Conservation (phyloP, 2,888 invertebrate species). For the Cetonia aurata region DNA sequence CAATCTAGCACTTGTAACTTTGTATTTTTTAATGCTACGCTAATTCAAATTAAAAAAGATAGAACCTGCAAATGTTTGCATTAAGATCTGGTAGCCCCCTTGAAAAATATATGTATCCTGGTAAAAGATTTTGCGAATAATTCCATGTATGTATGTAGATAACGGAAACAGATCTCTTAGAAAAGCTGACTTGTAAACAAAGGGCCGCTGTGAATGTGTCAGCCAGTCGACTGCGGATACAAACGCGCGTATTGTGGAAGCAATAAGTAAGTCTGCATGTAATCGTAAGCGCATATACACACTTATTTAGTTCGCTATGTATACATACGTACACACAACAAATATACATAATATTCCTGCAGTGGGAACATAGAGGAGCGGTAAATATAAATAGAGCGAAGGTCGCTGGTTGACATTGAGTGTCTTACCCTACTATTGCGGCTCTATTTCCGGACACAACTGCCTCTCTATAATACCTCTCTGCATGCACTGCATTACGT, state of each 20-base stretch:
- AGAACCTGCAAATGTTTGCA: too few species aligned
- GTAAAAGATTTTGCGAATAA: too few species aligned
- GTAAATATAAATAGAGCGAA: slow-evolving; percentile 61
- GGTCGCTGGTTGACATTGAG: slow-evolving; percentile 64
- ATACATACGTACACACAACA: too few species aligned
- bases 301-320: slow-evolving; percentile 3
- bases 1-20: too few species aligned
- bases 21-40: too few species aligned
- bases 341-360: slow-evolving; percentile 33
- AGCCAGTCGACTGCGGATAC: slow-evolving; percentile 10
- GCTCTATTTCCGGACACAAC: slow-evolving; percentile 61
- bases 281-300: slow-evolving; percentile 5
- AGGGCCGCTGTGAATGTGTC: slow-evolving; percentile 10
- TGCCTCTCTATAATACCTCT: slow-evolving; percentile 43
- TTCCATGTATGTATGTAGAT: too few species aligned
- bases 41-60: too few species aligned
- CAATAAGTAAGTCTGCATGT: not conserved
- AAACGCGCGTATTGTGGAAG: slow-evolving; percentile 12
- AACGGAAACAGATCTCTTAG: not conserved
- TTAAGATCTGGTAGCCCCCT: too few species aligned
- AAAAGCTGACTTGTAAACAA: slow-evolving; percentile 26
- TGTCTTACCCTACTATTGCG: slow-evolving; percentile 61
- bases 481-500: not conserved
- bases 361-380: slow-evolving; percentile 43
- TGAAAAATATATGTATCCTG: too few species aligned